phyloP scores from a whole-genome alignment of 2,797 vertebrate species.

The Megaceryle alcyon region DNA sequence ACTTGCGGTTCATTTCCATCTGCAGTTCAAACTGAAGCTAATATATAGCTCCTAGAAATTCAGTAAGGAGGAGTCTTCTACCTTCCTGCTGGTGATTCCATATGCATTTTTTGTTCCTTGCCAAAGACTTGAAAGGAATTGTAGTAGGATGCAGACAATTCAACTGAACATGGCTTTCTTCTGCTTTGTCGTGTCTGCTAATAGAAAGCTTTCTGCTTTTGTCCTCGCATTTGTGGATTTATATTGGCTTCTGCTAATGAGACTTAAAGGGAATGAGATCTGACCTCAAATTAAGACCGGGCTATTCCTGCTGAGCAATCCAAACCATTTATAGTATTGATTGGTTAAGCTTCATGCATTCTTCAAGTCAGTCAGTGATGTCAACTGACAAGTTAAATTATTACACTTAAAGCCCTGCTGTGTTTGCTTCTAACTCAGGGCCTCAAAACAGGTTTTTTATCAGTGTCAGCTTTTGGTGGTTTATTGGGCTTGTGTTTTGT shows the following conservation, averaged over 20 bases:
- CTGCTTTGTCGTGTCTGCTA: neutral
- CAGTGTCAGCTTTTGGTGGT: neutral
- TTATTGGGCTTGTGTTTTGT: too few species aligned
- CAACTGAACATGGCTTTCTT: neutral
- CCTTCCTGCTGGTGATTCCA: neutral
- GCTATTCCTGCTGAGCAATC: constrained; percentile 41
- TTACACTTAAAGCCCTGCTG: constrained; percentile 48
- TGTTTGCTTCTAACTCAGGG: constrained; percentile 9
- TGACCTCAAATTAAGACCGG: constrained; percentile 57
- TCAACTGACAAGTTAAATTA: constrained; percentile 59
- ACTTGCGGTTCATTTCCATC: neutral
- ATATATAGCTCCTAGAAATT: neutral
- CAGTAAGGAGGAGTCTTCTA: neutral
- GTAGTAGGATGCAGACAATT: neutral
- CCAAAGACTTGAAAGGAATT: neutral
- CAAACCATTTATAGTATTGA: constrained; percentile 43
- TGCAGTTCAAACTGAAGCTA: neutral
- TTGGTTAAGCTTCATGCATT: constrained; percentile 55
- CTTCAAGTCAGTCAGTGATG: constrained; percentile 39
- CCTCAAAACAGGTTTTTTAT: constrained; percentile 12
- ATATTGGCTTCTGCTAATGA: constrained; percentile 31
- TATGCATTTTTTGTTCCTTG: neutral
- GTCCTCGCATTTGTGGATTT: neutral
- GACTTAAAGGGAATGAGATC: constrained; percentile 21
- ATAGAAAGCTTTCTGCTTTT: constrained; percentile 32